Percentiles rank a stretch among this genome's conserved stretches.
phyloP scores from a whole-genome alignment of 2,888 invertebrate genomes.

The Syrista parreyssii region DNA sequence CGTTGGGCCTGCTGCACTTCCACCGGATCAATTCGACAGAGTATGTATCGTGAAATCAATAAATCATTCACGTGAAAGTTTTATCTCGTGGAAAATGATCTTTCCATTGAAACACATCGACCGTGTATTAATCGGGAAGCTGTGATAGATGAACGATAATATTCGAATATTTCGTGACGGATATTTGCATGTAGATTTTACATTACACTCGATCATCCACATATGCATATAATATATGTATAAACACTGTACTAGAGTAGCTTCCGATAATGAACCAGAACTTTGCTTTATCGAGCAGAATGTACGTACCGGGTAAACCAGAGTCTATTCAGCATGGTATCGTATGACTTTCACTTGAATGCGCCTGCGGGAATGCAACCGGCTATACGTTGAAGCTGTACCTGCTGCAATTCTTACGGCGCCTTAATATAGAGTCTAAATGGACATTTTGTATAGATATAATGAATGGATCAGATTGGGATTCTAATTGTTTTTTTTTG shows the following conservation, averaged over 20 bases:
- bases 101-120: neutral
- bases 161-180: neutral
- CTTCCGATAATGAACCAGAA: neutral
- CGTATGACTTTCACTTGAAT: neutral
- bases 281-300: neutral
- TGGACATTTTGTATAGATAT: neutral
- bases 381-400: neutral
- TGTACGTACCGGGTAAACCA: neutral
- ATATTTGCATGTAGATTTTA: neutral
- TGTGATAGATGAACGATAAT: neutral
- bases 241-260: neutral
- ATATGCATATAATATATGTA: neutral
- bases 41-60: slow-evolving; percentile 67
- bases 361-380: neutral
- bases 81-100: neutral
- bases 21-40: slow-evolving; percentile 84
- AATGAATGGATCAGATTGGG: neutral
- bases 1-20: slow-evolving; percentile 85
- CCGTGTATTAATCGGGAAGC: neutral
- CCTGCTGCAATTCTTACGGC: neutral
- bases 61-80: neutral
- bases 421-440: neutral
- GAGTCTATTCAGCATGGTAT: neutral
- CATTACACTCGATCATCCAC: neutral
- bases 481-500: slow-evolving; percentile 25